These are phyloP conservation scores for Carcina quercana DNA, from an alignment of 2,888 invertebrate genomes.

Conservation along the genomic window DNA sequence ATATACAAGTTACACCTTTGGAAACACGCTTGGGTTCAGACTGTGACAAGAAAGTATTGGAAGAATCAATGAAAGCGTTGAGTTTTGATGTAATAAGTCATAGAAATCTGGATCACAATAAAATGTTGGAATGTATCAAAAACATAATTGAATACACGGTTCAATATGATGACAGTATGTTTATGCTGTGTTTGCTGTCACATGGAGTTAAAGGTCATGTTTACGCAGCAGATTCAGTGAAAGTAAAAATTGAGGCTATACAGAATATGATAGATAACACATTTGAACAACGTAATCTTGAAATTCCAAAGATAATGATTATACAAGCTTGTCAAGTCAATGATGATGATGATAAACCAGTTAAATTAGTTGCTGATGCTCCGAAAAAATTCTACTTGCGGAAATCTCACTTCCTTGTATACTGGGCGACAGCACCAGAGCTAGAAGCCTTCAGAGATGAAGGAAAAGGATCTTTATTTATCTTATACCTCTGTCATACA, in stretches of 20 bases:
- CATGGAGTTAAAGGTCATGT: conserved; percentile 59
- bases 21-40: conserved; percentile 43
- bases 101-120: conserved; percentile 39
- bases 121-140: conserved; percentile 44
- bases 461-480: conserved; percentile 51
- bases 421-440: conserved; percentile 61
- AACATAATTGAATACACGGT: conserved; percentile 37
- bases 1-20: conserved; percentile 22
- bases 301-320: conserved; percentile 55
- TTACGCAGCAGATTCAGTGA: conserved; percentile 56
- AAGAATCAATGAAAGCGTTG: conserved; percentile 43
- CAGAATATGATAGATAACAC: conserved; percentile 51
- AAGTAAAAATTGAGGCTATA: conserved; percentile 53
- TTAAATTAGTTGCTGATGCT: conserved; percentile 40
- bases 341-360: conserved; percentile 24
- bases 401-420: conserved; percentile 53
- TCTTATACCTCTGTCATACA: conserved; percentile 45
- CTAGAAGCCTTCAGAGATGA: conserved; percentile 53
- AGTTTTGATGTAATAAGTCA: conserved; percentile 47
- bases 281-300: conserved; percentile 31
- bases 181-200: conserved; percentile 59
- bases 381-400: conserved; percentile 32
- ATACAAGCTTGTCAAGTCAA: conserved; percentile 60
- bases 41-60: conserved; percentile 37
- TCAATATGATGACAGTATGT: conserved; percentile 45